A percentile compares a stretch with the other conserved stretches of the same genome.
Conservation (phyloP, 2,888 invertebrate species). For the Timema cristinae region DNA sequence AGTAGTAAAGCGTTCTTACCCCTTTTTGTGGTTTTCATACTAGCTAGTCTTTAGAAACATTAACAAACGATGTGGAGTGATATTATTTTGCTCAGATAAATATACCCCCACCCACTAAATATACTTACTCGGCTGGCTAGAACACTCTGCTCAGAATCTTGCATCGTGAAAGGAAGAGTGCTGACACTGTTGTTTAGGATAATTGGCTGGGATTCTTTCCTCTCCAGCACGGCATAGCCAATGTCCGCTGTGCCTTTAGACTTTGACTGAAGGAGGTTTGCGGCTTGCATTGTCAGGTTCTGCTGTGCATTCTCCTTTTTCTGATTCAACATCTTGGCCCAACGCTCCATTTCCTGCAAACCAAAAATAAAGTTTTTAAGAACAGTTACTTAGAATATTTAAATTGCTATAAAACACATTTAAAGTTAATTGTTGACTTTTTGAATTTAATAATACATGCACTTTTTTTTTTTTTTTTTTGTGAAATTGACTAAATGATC, state of each 20-base stretch:
- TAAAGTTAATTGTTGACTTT: too few species aligned
- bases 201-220: slow-evolving; percentile 49
- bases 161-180: not conserved
- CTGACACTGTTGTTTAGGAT: not conserved
- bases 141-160: slow-evolving; percentile 1
- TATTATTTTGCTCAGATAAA: too few species aligned
- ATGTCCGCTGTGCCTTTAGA: slow-evolving; percentile 82
- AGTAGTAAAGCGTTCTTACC: too few species aligned
- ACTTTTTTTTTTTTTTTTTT: too few species aligned
- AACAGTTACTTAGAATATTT: too few species aligned
- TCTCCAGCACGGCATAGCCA: slow-evolving; percentile 87
- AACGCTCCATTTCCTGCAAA: slow-evolving; percentile 72
- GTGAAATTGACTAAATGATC: too few species aligned
- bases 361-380: slow-evolving; percentile 31
- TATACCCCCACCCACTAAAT: too few species aligned
- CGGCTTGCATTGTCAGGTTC: slow-evolving; percentile 39
- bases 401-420: too few species aligned
- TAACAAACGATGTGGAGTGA: too few species aligned
- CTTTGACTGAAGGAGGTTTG: slow-evolving; percentile 46
- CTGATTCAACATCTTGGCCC: slow-evolving; percentile 97
- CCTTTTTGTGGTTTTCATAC: too few species aligned
- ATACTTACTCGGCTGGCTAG: not conserved
- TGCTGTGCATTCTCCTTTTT: slow-evolving; percentile 70
- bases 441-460: too few species aligned
- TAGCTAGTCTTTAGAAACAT: too few species aligned